These are phyloP conservation scores for Ormyrus rosae DNA, from an alignment of 2,888 invertebrate species.

Conservation along the genomic window DNA sequence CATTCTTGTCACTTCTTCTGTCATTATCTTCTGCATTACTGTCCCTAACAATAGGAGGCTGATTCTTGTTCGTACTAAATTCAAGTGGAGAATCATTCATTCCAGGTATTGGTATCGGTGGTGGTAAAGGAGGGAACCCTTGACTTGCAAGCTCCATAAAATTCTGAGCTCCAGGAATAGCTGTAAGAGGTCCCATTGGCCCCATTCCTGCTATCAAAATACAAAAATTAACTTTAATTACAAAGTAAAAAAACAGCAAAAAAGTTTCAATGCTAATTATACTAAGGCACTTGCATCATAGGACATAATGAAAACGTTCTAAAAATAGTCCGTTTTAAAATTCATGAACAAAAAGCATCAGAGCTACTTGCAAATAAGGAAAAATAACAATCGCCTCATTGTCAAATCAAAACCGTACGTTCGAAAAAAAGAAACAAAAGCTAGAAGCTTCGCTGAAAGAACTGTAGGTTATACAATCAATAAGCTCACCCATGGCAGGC, in stretches of 20 bases:
- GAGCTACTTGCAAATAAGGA: constrained; percentile 1
- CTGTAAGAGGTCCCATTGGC: constrained; percentile 71
- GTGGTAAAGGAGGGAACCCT: constrained; percentile 72
- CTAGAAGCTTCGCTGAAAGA: background rate
- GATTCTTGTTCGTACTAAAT: constrained; percentile 81
- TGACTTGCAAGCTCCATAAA: constrained; percentile 74
- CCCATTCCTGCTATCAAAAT: constrained; percentile 68
- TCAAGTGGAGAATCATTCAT: constrained; percentile 81
- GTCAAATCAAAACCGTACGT: background rate
- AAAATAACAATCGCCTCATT: background rate
- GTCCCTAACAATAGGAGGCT: constrained; percentile 78
- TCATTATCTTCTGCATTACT: constrained; percentile 68
- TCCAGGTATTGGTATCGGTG: constrained; percentile 74
- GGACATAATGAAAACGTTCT: background rate
- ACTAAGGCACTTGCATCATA: too few relatives aligned
- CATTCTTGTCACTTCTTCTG: constrained; percentile 70
- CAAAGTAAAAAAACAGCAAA: background rate
- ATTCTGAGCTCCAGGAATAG: constrained; percentile 71
- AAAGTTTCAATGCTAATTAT: background rate
- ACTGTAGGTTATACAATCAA: constrained; percentile 31
- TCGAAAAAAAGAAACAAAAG: constrained; percentile 1
- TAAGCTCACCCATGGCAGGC: constrained; percentile 70
- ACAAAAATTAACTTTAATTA: background rate
- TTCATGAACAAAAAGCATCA: background rate
- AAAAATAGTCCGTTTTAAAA: background rate